phyloP scores from a whole-genome alignment of 2,113 vertebrate species.

The Ammodytes dubius region DNA sequence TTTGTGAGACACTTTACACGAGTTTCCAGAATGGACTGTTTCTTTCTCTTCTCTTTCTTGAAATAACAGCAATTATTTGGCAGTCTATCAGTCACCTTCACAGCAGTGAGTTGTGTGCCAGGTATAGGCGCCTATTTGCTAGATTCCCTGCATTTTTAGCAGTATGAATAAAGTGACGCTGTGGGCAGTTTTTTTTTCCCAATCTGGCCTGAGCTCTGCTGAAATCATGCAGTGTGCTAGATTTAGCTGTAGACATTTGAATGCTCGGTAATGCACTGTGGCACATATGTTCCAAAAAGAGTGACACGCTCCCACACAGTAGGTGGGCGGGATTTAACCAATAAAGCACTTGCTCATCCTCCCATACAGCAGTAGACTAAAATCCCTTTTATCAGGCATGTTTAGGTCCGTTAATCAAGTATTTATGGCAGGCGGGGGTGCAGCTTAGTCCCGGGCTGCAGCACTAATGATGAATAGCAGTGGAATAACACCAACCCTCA shows the following conservation, averaged over 20 bases:
- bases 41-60: constrained; percentile 20
- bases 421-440: constrained; percentile 79
- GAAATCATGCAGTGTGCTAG: constrained; percentile 65
- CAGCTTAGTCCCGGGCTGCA: constrained; percentile 68
- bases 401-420: constrained; percentile 83
- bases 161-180: constrained; percentile 56
- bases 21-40: constrained; percentile 25
- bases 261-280: constrained; percentile 70
- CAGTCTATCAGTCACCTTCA: constrained; percentile 31
- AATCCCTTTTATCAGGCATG: constrained; percentile 77
- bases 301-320: constrained; percentile 81
- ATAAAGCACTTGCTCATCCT: constrained; percentile 79
- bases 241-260: constrained; percentile 71
- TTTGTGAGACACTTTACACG: constrained; percentile 28
- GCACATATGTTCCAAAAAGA: constrained; percentile 82
- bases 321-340: constrained; percentile 80
- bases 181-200: constrained; percentile 38
- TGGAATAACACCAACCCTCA: constrained; percentile 68
- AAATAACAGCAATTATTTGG: constrained; percentile 42
- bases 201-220: constrained; percentile 55
- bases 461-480: constrained; percentile 78
- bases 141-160: constrained; percentile 38
- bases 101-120: constrained; percentile 26
- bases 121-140: constrained; percentile 31
- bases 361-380: constrained; percentile 55